Base-by-base conservation (phyloP, 64 coral and sea anemone species). In the Catalaphyllia jardinei region DNA sequence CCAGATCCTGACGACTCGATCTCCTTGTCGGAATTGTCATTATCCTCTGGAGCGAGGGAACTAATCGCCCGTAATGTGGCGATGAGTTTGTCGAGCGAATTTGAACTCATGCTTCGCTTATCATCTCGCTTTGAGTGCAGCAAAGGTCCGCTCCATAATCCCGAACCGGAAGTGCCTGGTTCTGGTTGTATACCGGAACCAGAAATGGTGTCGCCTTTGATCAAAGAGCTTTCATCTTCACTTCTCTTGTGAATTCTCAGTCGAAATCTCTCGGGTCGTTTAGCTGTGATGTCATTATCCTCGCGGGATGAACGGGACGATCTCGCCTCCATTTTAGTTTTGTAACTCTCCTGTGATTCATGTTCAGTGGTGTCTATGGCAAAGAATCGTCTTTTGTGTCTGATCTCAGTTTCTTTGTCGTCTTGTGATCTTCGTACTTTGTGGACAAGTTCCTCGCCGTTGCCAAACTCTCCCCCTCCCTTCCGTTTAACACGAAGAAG, bases 261-360 rank as follows among this genome's bases (percentile, higher is more conserved):
- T 60, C 79, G 31, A 75, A 96, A 96, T 67, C 94, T 80, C 57
- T 93, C 91, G 19, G 89, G 62, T 7, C 88, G 88, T 18, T 75
- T 75, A 19, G 94, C 76, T 29, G 94, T 96, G 11, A 96, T 79
- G 22, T 96, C 94, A 75, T 90, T 90, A 49, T 96, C 94, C 72
- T 96, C 94, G n/a, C 94, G 74, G 22, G 91, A 38, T 46, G 88
- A 89, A 19, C 94, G 75, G 10, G 94, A 96, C 10, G 94, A 96
- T 52, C 94, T 93, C 9, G 90, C 90, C n/a, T 83, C 90, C 90
- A 92, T 92, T 31, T 92, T 92, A 24, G 73, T 92, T 50, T 73
- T 62, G 35, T 69, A 92, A 77, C 24, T 55, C 24, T 86, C 89
- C 13, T n/a, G 18, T 12, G 73, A 42, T 29, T 92, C n/a, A 14